Evolutionary conservation across 2,797 vertebrate genomes (phyloP), one percentile per base, ranked within the genome.

Genomic region (Strix occidentalis): DNA sequence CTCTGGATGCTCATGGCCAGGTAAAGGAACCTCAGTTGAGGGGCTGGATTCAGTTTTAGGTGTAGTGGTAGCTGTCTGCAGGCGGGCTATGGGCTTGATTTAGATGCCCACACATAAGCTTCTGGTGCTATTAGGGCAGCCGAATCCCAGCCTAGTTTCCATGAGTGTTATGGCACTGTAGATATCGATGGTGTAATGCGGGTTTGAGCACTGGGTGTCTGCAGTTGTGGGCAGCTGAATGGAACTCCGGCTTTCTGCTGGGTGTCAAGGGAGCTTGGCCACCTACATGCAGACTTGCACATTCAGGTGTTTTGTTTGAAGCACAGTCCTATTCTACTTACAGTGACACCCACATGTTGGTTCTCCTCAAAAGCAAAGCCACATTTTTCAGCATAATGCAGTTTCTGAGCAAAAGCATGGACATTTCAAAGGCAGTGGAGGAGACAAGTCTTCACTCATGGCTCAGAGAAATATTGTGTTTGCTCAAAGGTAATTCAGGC

Each of bases 131-230:
- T 24, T 25, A 65, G 51, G 37, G 58, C 12, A 39, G 37, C 35
- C 76, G 84, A 82, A 65, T 64, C 3, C 26, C 51, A 72, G 61
- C 26, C 33, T 29, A 23, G 33, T 58, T 87, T 74, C 58, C 25
- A 7, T 3, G 33, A 39, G 29, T 4, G 50, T 12, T 33, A 8
- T 3, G 53, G 41, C 41, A 39, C 69, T 29, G 29, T 17, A 51
- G 48, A 6, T 14, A 46, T 3, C 0, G 3, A 33, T 4, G 65
- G 39, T 0, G 1, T 7, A 51, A 69, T 1, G 16, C 37, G 2
- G 2, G 39, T 8, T 16, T 14, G 79, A 79, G 63, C n/a, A 69
- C 25, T 9, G 0, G 1, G 11, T 39, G 78, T 19, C 68, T 63
- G 75, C 51, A 46, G 66, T 0, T 4, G 5, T 0, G 2, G 74